A percentile compares a stretch with the other conserved stretches of the same genome.
Conservation (phyloP, 2,888 invertebrate species). For the Acleris holmiana region DNA sequence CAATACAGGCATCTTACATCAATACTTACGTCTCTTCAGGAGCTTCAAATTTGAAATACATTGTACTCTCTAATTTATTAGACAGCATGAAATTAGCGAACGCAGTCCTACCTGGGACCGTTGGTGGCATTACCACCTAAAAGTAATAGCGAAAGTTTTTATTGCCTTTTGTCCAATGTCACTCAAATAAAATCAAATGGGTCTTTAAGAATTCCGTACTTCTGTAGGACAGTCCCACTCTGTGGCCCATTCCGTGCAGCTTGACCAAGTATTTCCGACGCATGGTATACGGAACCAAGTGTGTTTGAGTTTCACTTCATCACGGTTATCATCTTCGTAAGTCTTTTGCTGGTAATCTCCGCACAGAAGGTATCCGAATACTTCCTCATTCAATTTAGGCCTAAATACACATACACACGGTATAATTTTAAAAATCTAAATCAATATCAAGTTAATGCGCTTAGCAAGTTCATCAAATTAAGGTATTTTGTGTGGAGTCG, state of each 20-base stretch:
- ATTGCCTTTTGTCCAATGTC: too few relatives aligned
- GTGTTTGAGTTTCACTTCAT: conserved; percentile 59
- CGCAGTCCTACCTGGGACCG: conserved; percentile 70
- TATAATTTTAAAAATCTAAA: too few relatives aligned
- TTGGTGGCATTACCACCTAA: conserved; percentile 74
- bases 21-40: conserved; percentile 68
- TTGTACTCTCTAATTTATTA: conserved; percentile 69
- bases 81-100: conserved; percentile 74
- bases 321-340: conserved; percentile 41
- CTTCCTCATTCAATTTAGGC: conserved; percentile 67
- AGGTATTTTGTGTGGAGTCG: too few relatives aligned
- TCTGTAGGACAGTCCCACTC: conserved; percentile 73
- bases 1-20: background rate
- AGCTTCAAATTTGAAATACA: conserved; percentile 71
- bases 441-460: too few relatives aligned
- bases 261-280: conserved; percentile 72
- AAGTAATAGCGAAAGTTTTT: conserved; percentile 9
- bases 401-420: conserved; percentile 44
- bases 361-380: conserved; percentile 69
- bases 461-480: too few relatives aligned
- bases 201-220: conserved; percentile 46
- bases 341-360: conserved; percentile 70
- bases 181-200: background rate
- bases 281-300: conserved; percentile 76
- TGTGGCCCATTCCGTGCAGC: conserved; percentile 69